phyloP scores from a whole-genome alignment of 2,888 invertebrate genomes.

The Oscheius myriophilus region DNA sequence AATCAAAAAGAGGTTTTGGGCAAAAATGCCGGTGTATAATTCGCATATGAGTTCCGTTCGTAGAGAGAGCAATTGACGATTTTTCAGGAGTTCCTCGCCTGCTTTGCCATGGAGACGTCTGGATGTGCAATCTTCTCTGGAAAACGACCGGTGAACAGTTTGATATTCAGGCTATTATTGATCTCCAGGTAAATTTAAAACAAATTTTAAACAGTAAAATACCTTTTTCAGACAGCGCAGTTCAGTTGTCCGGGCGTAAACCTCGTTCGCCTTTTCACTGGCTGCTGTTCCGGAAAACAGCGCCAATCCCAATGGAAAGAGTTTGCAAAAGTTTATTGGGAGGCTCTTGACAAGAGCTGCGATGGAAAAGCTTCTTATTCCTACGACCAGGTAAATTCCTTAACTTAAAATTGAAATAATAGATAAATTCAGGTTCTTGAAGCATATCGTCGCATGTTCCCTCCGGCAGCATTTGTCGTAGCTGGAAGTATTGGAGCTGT shows the following conservation, averaged over 20 bases:
- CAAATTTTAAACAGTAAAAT: neutral
- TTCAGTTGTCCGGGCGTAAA: conserved; percentile 17
- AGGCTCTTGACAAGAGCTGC: neutral
- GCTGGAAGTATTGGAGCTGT: conserved; percentile 26
- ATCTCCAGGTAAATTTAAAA: conserved; percentile 10
- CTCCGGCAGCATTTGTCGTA: conserved; percentile 19
- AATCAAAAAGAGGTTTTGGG: no score
- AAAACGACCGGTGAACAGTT: conserved; percentile 18
- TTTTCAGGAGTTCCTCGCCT: conserved; percentile 12
- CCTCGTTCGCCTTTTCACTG: conserved; percentile 26
- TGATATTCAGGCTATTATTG: conserved; percentile 26
- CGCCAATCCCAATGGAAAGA: neutral
- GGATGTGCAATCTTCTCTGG: conserved; percentile 32
- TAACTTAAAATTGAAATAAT: neutral
- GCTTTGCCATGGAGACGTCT: conserved; percentile 28
- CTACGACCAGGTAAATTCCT: conserved; percentile 12
- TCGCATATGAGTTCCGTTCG: no score
- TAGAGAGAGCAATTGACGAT: no score
- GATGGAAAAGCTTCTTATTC: conserved; percentile 12
- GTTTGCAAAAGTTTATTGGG: neutral
- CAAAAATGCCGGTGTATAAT: no score
- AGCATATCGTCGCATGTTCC: conserved; percentile 22
- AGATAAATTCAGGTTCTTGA: conserved; percentile 11
- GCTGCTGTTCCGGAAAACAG: conserved; percentile 11
- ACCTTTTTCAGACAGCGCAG: conserved; percentile 17